Evolutionary conservation across 2,113 vertebrate genomes (phyloP).

Genomic region (Callospermophilus lateralis): DNA sequence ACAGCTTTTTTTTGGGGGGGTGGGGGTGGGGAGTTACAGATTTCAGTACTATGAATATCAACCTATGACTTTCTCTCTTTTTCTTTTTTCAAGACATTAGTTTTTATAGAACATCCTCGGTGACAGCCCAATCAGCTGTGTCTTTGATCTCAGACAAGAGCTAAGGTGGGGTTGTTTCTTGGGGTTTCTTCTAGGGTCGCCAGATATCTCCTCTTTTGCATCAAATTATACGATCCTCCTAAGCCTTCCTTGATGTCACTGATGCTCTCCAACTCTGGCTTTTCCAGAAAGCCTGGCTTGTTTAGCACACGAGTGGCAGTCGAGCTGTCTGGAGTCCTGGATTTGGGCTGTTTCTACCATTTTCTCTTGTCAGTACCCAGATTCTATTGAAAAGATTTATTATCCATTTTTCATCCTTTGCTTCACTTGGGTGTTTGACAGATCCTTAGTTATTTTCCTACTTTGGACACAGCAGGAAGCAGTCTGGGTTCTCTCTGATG

Average conservation of each 20-base stretch:
- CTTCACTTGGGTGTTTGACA: constrained; percentile 72
- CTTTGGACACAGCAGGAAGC: constrained; percentile 64
- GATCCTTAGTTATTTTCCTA: constrained; percentile 73
- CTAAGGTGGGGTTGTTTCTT: background rate
- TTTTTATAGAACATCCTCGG: background rate
- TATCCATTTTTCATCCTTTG: constrained; percentile 74
- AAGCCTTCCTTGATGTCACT: background rate
- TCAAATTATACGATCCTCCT: background rate
- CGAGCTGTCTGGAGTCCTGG: background rate
- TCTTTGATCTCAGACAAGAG: background rate
- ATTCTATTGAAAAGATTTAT: constrained; percentile 76
- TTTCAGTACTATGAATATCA: background rate
- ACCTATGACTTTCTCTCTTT: background rate
- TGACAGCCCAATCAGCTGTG: background rate
- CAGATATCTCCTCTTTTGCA: background rate
- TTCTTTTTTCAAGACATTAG: background rate
- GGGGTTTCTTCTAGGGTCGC: background rate
- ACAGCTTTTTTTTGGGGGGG: background rate
- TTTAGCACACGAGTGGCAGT: background rate
- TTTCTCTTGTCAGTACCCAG: constrained; percentile 61
- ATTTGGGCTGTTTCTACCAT: background rate
- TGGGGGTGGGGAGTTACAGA: background rate
- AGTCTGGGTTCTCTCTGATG: constrained; percentile 74
- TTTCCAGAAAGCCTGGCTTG: background rate
- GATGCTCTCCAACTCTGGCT: background rate